These are phyloP conservation scores for Hippocampus guttulatus DNA, from an alignment of 2,113 vertebrate species.

Conservation along the genomic window DNA sequence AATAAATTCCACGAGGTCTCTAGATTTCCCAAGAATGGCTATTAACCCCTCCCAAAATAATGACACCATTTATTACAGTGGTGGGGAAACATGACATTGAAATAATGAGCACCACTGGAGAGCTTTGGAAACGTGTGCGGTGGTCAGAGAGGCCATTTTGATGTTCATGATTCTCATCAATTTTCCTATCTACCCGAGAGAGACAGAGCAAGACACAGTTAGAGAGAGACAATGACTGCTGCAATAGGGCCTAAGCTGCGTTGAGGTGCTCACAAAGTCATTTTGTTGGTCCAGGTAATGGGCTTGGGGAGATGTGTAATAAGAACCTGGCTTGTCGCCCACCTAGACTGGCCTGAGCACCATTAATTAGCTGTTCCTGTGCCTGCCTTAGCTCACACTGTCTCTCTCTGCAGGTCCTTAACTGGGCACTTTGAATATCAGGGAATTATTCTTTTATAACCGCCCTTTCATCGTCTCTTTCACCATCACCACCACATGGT, in stretches of 20 bases:
- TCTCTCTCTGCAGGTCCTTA: conserved; percentile 15
- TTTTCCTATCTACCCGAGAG: conserved; percentile 34
- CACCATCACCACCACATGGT: conserved; percentile 6
- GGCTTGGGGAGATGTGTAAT: conserved; percentile 49
- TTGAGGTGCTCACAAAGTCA: conserved; percentile 52
- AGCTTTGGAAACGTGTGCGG: conserved; percentile 22
- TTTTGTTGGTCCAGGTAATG: conserved; percentile 57
- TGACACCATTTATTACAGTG: conserved; percentile 46
- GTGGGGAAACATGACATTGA: conserved; percentile 38
- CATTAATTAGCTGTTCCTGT: conserved; percentile 58
- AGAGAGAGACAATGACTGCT: not conserved
- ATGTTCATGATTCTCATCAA: conserved; percentile 39
- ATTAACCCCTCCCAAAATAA: conserved; percentile 44
- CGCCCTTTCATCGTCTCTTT: not conserved
- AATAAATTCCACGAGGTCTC: not conserved
- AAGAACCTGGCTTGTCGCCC: conserved; percentile 52
- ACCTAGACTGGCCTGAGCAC: conserved; percentile 46
- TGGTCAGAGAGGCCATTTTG: conserved; percentile 36
- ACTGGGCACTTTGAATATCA: conserved; percentile 10
- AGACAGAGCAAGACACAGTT: not conserved
- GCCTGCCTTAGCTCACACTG: conserved; percentile 18
- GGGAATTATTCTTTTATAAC: conserved; percentile 4
- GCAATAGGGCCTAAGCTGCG: conserved; percentile 16
- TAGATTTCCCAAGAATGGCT: conserved; percentile 9
- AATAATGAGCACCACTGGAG: conserved; percentile 47